These are phyloP conservation scores for Chrysomela aeneicollis DNA, from an alignment of 2,888 invertebrate species.

Conservation along the genomic window DNA sequence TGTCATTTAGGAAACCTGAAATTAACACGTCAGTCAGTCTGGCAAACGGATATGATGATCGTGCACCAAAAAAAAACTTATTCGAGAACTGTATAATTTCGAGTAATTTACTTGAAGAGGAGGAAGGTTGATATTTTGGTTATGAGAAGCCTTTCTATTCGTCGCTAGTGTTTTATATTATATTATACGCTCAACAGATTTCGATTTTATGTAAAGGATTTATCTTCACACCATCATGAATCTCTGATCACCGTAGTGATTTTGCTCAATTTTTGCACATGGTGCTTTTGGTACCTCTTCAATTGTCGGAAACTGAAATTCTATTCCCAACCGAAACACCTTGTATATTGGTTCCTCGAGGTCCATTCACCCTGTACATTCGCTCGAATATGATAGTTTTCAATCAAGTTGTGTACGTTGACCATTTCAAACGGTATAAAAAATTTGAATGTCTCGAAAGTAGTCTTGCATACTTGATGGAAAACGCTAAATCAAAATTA, in stretches of 20 bases:
- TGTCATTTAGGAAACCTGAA: constrained; percentile 32
- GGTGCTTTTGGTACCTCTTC: no score
- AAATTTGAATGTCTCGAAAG: not conserved
- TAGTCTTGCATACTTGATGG: not conserved
- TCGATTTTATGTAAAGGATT: no score
- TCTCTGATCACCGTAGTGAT: no score
- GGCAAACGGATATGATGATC: constrained; percentile 31
- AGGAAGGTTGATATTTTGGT: constrained; percentile 11
- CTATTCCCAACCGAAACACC: no score
- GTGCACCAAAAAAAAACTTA: constrained; percentile 26
- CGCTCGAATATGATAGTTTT: no score
- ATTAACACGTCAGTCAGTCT: constrained; percentile 35
- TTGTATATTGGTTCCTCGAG: no score
- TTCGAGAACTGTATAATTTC: constrained; percentile 29
- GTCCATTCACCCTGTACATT: no score
- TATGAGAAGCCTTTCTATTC: not conserved
- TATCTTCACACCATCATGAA: no score
- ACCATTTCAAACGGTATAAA: not conserved
- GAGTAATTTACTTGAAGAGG: constrained; percentile 27
- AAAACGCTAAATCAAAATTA: not conserved
- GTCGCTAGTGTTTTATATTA: not conserved
- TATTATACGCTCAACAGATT: no score
- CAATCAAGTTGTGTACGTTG: no score
- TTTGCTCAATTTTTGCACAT: no score
- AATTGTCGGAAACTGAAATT: no score